Evolutionary conservation across 2,113 vertebrate genomes (phyloP), one percentile per base, ranked within the genome.

Genomic region (Enhydra lutris): DNA sequence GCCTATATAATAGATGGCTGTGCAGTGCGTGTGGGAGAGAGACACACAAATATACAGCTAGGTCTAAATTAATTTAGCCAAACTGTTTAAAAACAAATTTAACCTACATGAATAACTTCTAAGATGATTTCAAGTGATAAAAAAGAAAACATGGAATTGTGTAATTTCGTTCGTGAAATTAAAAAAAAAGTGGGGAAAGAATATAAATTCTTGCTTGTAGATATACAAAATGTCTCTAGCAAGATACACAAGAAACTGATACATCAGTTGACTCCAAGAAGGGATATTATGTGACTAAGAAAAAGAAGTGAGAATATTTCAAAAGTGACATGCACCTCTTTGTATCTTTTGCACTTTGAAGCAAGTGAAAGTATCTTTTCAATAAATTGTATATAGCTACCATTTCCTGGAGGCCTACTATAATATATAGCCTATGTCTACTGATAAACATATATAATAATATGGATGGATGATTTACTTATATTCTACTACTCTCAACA

Each of bases 291-390:
- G 83, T 91, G 57, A 50, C 71, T 83, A 24, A n/a, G 26, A 39
- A 95, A 86, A 31, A 86, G 61, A 89, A 76, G 42, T 74, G 50
- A 71, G 63, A 78, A 71, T 57, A 73, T 93, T 96, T 78, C 52
- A 93, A 91, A 78, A 86, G 65, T 85, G 74, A 78, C 14, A n/a
- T 91, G 9, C 21, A 87, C 36, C 47, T 57, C 4, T 61, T 61
- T 96, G 63, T 92, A 92, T 94, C 61, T 82, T 67, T 96, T 94
- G 61, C 91, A 79, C 34, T 52, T 76, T 71, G 65, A 95, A 59
- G 7, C 2, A 81, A 95, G 50, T 78, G 23, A 95, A 59, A 86
- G 50, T 95, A 92, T 91, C 47, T 94, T 94, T 87, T 89, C 42
- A 90, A 67, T 52, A 93, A 87, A 47, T 21, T 61, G 47, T 82